Evolutionary conservation across 1,140 invertebrate species (phyloP).

Genomic region (Glossosoma conforme): DNA sequence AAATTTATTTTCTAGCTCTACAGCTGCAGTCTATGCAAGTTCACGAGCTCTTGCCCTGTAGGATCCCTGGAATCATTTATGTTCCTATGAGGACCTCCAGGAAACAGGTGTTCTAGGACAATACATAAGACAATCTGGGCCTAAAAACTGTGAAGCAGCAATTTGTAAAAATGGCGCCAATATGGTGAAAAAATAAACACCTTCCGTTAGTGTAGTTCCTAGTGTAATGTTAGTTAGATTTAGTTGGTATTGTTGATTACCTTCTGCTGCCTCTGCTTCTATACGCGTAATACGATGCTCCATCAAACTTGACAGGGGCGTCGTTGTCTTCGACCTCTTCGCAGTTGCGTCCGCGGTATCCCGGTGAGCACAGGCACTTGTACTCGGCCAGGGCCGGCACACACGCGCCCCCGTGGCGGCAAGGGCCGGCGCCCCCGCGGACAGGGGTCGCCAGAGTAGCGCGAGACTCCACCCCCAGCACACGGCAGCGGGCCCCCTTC

Average conservation of each 20-base stretch:
- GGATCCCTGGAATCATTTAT: no score
- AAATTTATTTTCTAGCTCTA: no score
- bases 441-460: constrained; percentile 44
- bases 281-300: constrained; percentile 49
- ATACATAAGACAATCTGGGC: no score
- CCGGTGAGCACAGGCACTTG: constrained; percentile 46
- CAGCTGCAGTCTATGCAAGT: no score
- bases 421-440: constrained; percentile 47
- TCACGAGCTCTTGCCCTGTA: no score
- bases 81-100: no score
- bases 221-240: no score
- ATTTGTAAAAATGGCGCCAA: no score
- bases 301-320: constrained; percentile 45
- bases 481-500: constrained; percentile 47
- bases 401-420: constrained; percentile 64
- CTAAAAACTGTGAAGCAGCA: no score
- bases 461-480: constrained; percentile 45
- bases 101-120: no score
- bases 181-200: no score
- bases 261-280: constrained; percentile 47
- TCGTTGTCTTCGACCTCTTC: constrained; percentile 47
- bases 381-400: constrained; percentile 53
- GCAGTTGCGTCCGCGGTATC: constrained; percentile 47
- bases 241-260: constrained; percentile 32
- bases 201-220: no score